Conservation (phyloP, 2,113 vertebrate species). For the Anarhynchus alexandrinus region DNA sequence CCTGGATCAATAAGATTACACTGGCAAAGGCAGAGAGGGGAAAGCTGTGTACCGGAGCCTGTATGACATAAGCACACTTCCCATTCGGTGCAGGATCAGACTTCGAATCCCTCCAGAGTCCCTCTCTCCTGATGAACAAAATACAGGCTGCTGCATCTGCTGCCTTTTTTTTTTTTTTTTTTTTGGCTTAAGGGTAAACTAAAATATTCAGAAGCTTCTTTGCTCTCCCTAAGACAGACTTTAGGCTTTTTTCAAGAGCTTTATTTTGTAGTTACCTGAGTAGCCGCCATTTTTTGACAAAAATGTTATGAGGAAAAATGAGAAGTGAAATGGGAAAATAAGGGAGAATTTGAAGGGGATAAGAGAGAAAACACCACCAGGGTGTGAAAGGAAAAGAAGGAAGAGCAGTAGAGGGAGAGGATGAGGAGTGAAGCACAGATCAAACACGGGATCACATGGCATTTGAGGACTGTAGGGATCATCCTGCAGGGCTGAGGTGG, state of each 20-base stretch:
- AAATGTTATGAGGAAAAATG: neutral
- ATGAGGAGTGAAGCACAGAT: neutral
- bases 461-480: neutral
- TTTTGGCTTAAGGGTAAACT: neutral
- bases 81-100: neutral
- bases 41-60: neutral
- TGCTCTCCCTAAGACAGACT: neutral
- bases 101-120: neutral
- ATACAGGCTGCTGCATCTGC: neutral
- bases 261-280: neutral
- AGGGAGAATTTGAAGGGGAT: neutral
- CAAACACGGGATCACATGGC: fast-evolving
- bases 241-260: neutral
- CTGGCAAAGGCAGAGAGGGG: neutral
- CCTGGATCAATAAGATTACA: neutral
- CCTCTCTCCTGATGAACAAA: neutral
- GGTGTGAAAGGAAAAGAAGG: neutral
- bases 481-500: neutral
- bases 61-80: fast-evolving
- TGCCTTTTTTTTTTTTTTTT: neutral
- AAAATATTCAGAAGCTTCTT: neutral
- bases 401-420: neutral
- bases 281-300: neutral
- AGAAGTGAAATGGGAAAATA: neutral
- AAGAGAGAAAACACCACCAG: neutral